phyloP scores from a whole-genome alignment of 2,888 invertebrate species.

The Miltochrista miniata region DNA sequence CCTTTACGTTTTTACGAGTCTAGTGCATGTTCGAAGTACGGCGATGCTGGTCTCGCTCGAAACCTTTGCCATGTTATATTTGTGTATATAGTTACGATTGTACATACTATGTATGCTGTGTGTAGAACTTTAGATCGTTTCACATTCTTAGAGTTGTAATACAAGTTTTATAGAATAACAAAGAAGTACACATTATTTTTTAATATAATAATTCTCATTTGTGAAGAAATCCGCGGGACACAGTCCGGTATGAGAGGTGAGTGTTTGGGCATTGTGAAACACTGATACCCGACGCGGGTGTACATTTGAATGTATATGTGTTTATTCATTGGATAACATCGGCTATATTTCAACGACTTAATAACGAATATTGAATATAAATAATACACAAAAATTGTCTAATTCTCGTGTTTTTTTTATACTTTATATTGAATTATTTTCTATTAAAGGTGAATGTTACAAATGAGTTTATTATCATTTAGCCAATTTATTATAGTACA shows the following conservation, averaged over 20 bases:
- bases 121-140: conserved; percentile 76
- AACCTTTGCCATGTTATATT: conserved; percentile 65
- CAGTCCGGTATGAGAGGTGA: conserved; percentile 9
- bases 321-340: conserved; percentile 26
- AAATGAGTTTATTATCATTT: conserved; percentile 66
- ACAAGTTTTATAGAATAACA: conserved; percentile 56
- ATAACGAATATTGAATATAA: conserved; percentile 21
- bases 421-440: conserved; percentile 48
- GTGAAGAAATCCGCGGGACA: conserved; percentile 20
- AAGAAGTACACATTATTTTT: conserved; percentile 56
- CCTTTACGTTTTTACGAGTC: too few species aligned
- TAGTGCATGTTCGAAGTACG: conserved; percentile 47
- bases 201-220: conserved; percentile 37
- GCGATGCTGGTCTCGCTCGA: conserved; percentile 50
- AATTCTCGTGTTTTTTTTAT: conserved; percentile 39
- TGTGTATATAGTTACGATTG: conserved; percentile 76
- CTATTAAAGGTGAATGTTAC: conserved; percentile 66
- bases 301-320: conserved; percentile 33
- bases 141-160: conserved; percentile 69
- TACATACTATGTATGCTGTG: conserved; percentile 81
- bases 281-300: too few species aligned
- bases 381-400: conserved; percentile 26
- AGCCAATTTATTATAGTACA: conserved; percentile 65
- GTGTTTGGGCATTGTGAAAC: neutral
- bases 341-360: conserved; percentile 45